These are phyloP conservation scores for Acrobasis suavella DNA, from an alignment of 2,888 invertebrate species.

Conservation along the genomic window DNA sequence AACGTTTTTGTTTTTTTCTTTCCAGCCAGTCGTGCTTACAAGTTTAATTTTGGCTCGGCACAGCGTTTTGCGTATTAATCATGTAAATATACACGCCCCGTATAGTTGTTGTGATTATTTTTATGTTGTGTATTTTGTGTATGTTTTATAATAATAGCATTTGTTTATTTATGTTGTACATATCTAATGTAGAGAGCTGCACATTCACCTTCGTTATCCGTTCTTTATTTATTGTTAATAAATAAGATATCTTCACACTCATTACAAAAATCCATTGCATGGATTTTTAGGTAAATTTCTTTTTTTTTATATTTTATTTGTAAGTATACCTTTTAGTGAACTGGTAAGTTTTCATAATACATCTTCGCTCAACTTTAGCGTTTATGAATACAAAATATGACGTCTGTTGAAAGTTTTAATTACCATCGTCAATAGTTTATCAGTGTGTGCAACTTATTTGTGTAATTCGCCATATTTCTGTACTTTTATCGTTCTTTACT, in stretches of 20 bases:
- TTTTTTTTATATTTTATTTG: neutral
- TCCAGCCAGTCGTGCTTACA: conserved; percentile 29
- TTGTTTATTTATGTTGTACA: conserved; percentile 28
- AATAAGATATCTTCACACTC: neutral
- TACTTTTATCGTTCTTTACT: neutral
- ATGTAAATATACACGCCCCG: conserved; percentile 26
- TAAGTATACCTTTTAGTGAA: neutral
- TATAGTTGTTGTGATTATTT: conserved; percentile 23
- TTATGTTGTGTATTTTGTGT: conserved; percentile 31
- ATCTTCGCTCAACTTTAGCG: neutral
- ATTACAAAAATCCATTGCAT: neutral
- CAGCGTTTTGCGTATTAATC: conserved; percentile 38
- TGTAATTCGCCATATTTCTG: neutral
- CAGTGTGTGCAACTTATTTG: too few species aligned
- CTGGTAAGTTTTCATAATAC: neutral
- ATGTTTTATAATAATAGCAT: conserved; percentile 29
- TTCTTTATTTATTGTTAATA: neutral
- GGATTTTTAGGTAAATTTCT: neutral
- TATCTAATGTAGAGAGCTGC: conserved; percentile 16
- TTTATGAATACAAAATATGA: neutral
- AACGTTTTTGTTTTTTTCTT: conserved; percentile 41
- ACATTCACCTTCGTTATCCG: neutral
- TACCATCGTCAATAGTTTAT: too few species aligned
- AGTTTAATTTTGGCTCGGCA: conserved; percentile 35
- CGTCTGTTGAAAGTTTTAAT: too few species aligned